These are phyloP conservation scores for Chironomus striatipennis DNA, from an alignment of 1,140 invertebrate genomes.

Conservation along the genomic window DNA sequence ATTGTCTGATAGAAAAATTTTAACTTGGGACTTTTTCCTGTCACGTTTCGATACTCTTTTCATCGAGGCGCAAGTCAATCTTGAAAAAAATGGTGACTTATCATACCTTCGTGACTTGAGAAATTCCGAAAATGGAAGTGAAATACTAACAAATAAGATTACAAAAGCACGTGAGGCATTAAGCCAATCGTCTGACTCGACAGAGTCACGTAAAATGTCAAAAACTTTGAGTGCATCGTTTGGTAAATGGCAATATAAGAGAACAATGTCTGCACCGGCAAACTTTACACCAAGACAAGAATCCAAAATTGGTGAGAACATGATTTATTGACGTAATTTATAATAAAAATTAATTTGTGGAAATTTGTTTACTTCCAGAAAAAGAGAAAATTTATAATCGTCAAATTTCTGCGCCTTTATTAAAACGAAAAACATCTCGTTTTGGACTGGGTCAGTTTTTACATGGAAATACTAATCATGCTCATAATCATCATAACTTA, in stretches of 20 bases:
- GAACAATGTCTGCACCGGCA: conserved; percentile 83
- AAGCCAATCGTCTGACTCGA: conserved; percentile 52
- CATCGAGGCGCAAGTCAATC: conserved; percentile 86
- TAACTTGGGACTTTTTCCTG: conserved; percentile 97
- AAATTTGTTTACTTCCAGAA: conserved; percentile 44
- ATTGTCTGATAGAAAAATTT: conserved; percentile 78
- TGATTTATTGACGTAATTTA: conserved; percentile 24
- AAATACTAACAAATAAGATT: conserved; percentile 80
- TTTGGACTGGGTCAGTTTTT: conserved; percentile 85
- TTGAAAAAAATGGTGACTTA: conserved; percentile 75
- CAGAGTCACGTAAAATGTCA: conserved; percentile 42
- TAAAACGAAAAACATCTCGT: conserved; percentile 83
- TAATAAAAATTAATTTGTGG: neutral
- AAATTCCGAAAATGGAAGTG: conserved; percentile 81
- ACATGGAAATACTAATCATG: conserved; percentile 41
- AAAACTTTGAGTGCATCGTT: conserved; percentile 85
- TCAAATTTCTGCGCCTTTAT: conserved; percentile 79
- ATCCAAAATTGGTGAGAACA: conserved; percentile 57
- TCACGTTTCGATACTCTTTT: conserved; percentile 94
- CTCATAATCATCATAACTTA: conserved; percentile 24
- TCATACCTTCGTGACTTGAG: conserved; percentile 77
- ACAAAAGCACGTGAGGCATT: conserved; percentile 84
- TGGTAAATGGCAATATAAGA: conserved; percentile 91
- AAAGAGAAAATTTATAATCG: conserved; percentile 85
- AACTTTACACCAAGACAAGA: conserved; percentile 70